phyloP scores from a whole-genome alignment of 2,797 vertebrate genomes.

The Malurus leucopterus region DNA sequence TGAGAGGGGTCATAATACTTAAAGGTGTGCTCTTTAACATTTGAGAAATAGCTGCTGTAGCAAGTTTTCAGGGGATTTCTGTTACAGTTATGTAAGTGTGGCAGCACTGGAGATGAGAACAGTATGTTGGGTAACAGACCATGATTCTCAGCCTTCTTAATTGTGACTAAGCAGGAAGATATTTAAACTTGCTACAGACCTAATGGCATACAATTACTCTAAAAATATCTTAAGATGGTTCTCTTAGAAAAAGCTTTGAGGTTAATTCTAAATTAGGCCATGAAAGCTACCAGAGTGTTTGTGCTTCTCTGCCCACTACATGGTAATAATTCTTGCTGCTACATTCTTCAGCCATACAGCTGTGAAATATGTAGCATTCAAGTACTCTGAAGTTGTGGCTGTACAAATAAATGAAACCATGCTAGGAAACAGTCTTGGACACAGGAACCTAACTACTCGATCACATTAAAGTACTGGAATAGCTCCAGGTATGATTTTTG shows the following conservation, averaged over 20 bases:
- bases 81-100: background rate
- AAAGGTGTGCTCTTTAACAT: background rate
- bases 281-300: background rate
- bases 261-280: slow-evolving; percentile 45
- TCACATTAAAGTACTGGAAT: background rate
- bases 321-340: background rate
- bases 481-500: background rate
- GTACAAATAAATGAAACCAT: background rate
- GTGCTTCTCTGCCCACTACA: background rate
- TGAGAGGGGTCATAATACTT: background rate
- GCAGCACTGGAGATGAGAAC: background rate
- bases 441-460: background rate
- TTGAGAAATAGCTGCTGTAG: background rate
- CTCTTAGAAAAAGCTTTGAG: background rate
- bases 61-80: background rate
- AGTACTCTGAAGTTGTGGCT: background rate
- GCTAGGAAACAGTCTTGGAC: background rate
- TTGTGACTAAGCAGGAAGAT: slow-evolving; percentile 41
- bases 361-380: background rate
- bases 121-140: background rate
- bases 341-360: background rate
- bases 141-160: slow-evolving; percentile 1
- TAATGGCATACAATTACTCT: slow-evolving; percentile 21
- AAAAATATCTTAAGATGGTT: slow-evolving; percentile 47
- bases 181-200: background rate